phyloP scores from a whole-genome alignment of 2,888 invertebrate genomes.

The Acleris laterana region DNA sequence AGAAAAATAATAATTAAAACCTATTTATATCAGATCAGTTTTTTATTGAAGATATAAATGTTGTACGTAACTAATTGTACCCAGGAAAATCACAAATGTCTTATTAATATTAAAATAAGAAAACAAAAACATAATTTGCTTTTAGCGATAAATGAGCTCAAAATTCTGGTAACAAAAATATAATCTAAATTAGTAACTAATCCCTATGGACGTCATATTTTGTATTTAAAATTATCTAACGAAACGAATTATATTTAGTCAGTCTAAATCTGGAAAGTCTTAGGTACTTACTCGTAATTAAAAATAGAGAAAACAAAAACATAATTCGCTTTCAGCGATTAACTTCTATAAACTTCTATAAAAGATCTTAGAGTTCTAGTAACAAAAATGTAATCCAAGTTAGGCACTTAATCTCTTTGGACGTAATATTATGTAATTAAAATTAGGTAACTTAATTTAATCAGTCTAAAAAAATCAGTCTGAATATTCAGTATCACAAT shows the following conservation, averaged over 20 bases:
- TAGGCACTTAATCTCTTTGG: background rate
- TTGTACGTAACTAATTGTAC: background rate
- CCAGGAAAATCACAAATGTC: no score
- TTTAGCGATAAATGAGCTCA: background rate
- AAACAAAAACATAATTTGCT: background rate
- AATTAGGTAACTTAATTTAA: background rate
- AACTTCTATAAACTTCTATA: no score
- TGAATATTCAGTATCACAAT: constrained; percentile 36
- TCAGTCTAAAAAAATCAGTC: constrained; percentile 22
- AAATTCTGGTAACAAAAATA: background rate
- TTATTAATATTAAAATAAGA: background rate
- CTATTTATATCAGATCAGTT: constrained; percentile 6
- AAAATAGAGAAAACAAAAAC: background rate
- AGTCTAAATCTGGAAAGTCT: no score
- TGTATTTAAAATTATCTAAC: no score
- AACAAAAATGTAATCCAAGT: background rate
- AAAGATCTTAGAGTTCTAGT: background rate
- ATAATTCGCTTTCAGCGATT: no score
- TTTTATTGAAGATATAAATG: background rate
- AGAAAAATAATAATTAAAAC: constrained; percentile 1
- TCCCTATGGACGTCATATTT: constrained; percentile 1
- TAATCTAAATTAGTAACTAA: background rate
- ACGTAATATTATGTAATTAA: constrained; percentile 1
- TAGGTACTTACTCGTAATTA: no score
- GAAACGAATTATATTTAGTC: no score